phyloP scores from a whole-genome alignment of 2,113 vertebrate species.

The Scomber japonicus region DNA sequence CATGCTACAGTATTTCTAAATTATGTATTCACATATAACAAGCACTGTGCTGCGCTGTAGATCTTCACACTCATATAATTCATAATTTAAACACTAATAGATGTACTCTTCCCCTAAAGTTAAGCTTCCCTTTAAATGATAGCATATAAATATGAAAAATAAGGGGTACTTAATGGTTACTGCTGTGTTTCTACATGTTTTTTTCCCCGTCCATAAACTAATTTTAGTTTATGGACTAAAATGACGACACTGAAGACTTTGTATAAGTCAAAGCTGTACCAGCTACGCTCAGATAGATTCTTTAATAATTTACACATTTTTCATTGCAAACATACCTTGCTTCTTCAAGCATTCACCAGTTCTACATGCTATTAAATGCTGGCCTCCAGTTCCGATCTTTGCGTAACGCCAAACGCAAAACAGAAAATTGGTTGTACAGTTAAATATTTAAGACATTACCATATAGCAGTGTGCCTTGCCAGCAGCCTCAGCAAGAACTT shows the following conservation, averaged over 20 bases:
- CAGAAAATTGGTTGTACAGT: conserved; percentile 4
- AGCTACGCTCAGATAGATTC: neutral
- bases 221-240: neutral
- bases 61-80: conserved; percentile 54
- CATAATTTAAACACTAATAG: conserved; percentile 69
- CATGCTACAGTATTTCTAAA: conserved; percentile 42
- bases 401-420: conserved; percentile 13
- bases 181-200: neutral
- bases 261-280: conserved; percentile 13
- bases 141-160: neutral
- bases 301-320: conserved; percentile 61
- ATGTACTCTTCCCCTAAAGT: conserved; percentile 37
- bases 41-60: conserved; percentile 20
- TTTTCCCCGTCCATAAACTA: no score
- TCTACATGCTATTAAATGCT: conserved; percentile 26
- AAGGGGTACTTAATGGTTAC: neutral
- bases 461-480: neutral
- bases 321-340: conserved; percentile 30
- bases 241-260: conserved; percentile 21
- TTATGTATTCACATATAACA: conserved; percentile 64
- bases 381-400: neutral
- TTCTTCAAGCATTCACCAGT: conserved; percentile 28
- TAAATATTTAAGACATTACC: conserved; percentile 36
- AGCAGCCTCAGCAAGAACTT: neutral
- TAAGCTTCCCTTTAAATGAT: neutral